phyloP scores from a whole-genome alignment of 2,113 vertebrate genomes.

The Acanthochromis polyacanthus region DNA sequence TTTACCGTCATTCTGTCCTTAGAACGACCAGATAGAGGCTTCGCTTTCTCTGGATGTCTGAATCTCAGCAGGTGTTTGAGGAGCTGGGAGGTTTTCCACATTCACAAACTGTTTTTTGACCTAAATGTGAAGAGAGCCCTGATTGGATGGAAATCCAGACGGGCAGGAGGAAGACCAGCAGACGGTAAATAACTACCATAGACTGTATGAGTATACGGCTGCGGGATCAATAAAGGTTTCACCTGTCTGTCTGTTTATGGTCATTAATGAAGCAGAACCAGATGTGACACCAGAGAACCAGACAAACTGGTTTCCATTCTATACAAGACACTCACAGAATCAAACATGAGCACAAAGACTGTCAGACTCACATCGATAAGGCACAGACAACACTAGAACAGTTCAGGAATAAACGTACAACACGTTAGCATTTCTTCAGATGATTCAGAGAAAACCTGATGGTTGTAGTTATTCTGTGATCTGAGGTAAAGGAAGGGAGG shows the following conservation, averaged over 20 bases:
- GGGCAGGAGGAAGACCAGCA: slow-evolving; percentile 10
- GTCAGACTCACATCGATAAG: slow-evolving; percentile 57
- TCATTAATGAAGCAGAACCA: slow-evolving; percentile 27
- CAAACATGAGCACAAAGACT: no score
- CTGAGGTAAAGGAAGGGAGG: not conserved
- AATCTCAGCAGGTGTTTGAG: slow-evolving; percentile 18
- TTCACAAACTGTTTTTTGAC: slow-evolving; percentile 17
- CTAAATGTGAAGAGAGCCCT: not conserved
- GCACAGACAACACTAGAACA: slow-evolving; percentile 66
- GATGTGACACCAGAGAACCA: slow-evolving; percentile 15
- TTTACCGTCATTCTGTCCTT: slow-evolving; percentile 1
- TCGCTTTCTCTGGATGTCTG: slow-evolving; percentile 9
- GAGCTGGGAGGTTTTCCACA: slow-evolving; percentile 20
- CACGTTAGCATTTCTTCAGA: not conserved
- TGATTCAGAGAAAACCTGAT: slow-evolving; percentile 24
- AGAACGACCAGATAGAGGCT: not conserved
- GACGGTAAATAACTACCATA: not conserved
- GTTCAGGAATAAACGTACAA: slow-evolving; percentile 26
- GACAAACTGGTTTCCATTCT: slow-evolving; percentile 7
- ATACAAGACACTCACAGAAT: no score
- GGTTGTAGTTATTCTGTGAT: not conserved
- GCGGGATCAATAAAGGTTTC: no score
- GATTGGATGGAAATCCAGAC: slow-evolving; percentile 10
- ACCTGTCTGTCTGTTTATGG: not conserved
- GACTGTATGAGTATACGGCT: no score